Conservation (phyloP, 2,888 invertebrate species). For the Lasioglossum figueresi region DNA sequence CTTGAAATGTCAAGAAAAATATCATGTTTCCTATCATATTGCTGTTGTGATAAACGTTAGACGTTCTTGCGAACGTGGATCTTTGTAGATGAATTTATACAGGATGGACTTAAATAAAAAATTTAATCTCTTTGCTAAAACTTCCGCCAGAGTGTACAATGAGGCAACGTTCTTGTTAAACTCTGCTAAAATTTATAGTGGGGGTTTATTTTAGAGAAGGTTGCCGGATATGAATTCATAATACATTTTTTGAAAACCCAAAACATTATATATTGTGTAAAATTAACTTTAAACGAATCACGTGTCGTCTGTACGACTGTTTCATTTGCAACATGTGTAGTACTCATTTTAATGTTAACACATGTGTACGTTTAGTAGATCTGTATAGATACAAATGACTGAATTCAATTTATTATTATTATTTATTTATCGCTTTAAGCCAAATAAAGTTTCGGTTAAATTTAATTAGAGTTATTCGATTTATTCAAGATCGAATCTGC, state of each 20-base stretch:
- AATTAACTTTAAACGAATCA: not conserved
- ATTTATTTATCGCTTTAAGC: too few relatives aligned
- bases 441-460: not conserved
- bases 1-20: not conserved
- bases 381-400: not conserved
- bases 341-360: not conserved
- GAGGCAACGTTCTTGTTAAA: not conserved
- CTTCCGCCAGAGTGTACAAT: not conserved
- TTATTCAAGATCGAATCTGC: not conserved
- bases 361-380: too few relatives aligned
- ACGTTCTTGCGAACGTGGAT: not conserved
- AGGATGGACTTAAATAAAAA: not conserved
- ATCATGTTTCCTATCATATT: not conserved
- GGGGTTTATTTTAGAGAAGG: not conserved
- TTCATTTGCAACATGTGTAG: too few relatives aligned
- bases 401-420: too few relatives aligned
- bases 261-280: not conserved
- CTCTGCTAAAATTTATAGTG: not conserved
- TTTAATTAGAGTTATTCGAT: not conserved
- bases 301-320: too few relatives aligned
- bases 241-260: not conserved
- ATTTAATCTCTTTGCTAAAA: not conserved
- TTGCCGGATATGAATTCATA: not conserved
- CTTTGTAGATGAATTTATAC: not conserved
- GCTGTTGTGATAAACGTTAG: not conserved